Conservation (phyloP, 2,797 vertebrate species). For the Galago senegalensis region DNA sequence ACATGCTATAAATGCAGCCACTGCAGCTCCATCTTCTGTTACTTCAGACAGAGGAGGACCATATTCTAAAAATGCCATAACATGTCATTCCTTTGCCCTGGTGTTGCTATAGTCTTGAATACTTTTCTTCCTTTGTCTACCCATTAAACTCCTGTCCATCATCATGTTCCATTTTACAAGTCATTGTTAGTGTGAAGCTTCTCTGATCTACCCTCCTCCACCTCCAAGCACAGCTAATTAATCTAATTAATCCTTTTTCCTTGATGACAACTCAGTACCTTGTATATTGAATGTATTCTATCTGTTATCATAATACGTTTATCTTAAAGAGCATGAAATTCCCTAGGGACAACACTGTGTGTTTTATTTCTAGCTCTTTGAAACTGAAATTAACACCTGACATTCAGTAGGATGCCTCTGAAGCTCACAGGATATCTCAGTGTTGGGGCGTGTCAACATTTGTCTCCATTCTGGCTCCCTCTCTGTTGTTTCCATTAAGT, state of each 20-base stretch:
- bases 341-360: not conserved
- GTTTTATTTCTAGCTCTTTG: constrained; percentile 39
- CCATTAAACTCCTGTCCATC: not conserved
- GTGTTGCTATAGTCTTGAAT: not conserved
- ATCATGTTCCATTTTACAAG: not conserved
- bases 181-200: not conserved
- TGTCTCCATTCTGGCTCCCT: not conserved
- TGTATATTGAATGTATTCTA: not conserved
- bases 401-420: not conserved
- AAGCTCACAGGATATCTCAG: not conserved
- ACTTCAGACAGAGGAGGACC: not conserved
- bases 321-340: not conserved
- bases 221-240: not conserved
- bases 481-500: not conserved
- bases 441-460: not conserved
- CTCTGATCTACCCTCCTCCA: not conserved
- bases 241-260: not conserved
- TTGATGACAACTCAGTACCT: not conserved
- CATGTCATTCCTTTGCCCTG: not conserved
- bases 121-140: not conserved
- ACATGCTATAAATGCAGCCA: not conserved
- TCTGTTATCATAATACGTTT: not conserved
- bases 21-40: not conserved
- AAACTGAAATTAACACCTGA: not conserved
- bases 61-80: not conserved